These are phyloP conservation scores for Pogonomyrmex californicus DNA, from an alignment of 1,140 invertebrate species.

Conservation along the genomic window DNA sequence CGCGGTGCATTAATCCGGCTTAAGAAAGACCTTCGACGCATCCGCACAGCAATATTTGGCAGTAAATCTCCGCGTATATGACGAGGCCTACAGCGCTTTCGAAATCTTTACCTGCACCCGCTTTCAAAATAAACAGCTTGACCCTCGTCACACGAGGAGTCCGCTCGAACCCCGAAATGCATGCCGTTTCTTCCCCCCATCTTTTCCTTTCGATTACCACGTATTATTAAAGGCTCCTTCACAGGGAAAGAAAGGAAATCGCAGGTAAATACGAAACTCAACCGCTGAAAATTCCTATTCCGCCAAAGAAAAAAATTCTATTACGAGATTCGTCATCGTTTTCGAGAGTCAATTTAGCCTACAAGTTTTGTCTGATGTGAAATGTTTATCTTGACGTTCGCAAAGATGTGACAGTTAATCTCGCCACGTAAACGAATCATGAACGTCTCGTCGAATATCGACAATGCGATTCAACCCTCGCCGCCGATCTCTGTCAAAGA, in stretches of 20 bases:
- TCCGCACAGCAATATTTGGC: not conserved
- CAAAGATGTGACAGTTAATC: no score
- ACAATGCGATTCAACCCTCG: no score
- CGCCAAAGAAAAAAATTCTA: not conserved
- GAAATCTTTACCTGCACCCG: constrained; percentile 23
- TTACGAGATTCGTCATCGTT: not conserved
- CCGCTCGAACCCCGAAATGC: not conserved
- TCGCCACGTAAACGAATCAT: no score
- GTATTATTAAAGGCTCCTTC: constrained; percentile 17
- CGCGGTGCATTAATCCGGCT: constrained; percentile 17
- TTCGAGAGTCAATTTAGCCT: not conserved
- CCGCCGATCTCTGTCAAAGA: no score
- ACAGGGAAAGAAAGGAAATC: not conserved
- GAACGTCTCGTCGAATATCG: no score
- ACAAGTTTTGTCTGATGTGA: no score
- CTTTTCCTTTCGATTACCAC: not conserved
- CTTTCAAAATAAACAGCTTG: constrained; percentile 28
- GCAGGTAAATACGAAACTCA: constrained; percentile 11
- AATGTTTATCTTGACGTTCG: no score
- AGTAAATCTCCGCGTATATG: not conserved
- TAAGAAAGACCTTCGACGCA: constrained; percentile 6
- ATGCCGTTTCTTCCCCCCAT: not conserved
- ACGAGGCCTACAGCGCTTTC: not conserved
- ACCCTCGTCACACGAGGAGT: constrained; percentile 1
- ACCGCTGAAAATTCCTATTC: not conserved